Percentiles rank a stretch among this genome's conserved stretches.
Evolutionary conservation across 2,888 invertebrate species (phyloP).

Genomic region (Anodontia alba): DNA sequence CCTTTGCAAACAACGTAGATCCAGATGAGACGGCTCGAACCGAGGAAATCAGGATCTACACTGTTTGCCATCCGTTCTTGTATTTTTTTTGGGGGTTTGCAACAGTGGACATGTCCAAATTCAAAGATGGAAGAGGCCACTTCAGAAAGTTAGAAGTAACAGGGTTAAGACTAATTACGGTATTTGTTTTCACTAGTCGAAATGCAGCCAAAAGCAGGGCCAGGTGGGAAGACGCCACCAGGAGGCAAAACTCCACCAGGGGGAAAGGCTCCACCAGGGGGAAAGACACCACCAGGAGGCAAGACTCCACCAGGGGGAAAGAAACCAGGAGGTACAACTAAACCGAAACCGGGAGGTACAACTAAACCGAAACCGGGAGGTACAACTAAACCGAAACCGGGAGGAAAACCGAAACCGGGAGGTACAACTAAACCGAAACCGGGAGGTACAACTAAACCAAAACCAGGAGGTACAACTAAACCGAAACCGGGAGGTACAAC

Average conservation of each 20-base stretch:
- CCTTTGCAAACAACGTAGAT: too few species aligned
- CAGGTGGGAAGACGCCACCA: neutral
- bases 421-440: constrained; percentile 35
- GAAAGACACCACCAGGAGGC: constrained; percentile 35
- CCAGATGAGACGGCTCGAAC: too few species aligned
- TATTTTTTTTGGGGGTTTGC: too few species aligned
- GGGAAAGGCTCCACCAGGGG: constrained; percentile 32
- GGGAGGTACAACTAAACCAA: constrained; percentile 34
- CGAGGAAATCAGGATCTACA: too few species aligned
- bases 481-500: constrained; percentile 23
- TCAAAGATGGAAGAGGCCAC: too few species aligned
- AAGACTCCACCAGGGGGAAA: constrained; percentile 22
- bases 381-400: constrained; percentile 26
- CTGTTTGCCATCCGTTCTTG: too few species aligned
- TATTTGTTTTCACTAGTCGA: too few species aligned
- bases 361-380: constrained; percentile 36
- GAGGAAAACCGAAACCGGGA: constrained; percentile 28
- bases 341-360: constrained; percentile 40
- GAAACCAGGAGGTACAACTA: constrained; percentile 32
- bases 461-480: neutral
- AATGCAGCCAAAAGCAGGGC: constrained; percentile 18
- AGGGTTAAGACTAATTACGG: too few species aligned
- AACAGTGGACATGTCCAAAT: too few species aligned
- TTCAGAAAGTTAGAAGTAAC: too few species aligned
- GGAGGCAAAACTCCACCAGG: neutral